A percentile compares a stretch with the other conserved stretches of the same genome.
Conservation (phyloP, 2,113 vertebrate genomes). For the Planiliza haematocheilus region DNA sequence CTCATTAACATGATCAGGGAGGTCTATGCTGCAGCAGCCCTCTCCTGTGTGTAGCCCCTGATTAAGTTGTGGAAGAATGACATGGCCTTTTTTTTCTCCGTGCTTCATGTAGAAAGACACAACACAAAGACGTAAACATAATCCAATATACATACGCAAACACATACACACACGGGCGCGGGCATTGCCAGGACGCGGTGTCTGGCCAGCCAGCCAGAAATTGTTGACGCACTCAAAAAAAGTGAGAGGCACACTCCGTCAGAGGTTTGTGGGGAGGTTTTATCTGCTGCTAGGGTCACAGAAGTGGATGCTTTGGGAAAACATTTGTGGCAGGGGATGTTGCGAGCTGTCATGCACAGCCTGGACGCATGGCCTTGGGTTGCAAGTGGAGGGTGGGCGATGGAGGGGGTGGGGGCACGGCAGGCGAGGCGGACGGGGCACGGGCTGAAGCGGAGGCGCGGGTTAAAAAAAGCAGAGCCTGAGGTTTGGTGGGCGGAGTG, state of each 20-base stretch:
- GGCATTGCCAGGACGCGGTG: slow-evolving; percentile 80
- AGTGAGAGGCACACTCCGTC: slow-evolving; percentile 85
- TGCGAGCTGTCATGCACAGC: slow-evolving; percentile 83
- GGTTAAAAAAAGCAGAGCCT: slow-evolving; percentile 85
- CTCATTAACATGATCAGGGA: slow-evolving; percentile 99
- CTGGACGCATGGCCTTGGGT: slow-evolving; percentile 83
- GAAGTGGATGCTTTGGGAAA: slow-evolving; percentile 88
- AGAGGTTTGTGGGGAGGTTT: slow-evolving; percentile 82
- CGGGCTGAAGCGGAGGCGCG: slow-evolving; percentile 49
- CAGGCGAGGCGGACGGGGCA: slow-evolving; percentile 49
- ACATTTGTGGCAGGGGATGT: slow-evolving; percentile 87
- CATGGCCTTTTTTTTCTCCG: slow-evolving; percentile 85
- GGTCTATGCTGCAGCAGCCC: slow-evolving; percentile 87
- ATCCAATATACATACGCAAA: slow-evolving; percentile 56
- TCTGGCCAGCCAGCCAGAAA: slow-evolving; percentile 90
- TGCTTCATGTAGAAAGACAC: slow-evolving; percentile 59
- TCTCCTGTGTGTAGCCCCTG: slow-evolving; percentile 90
- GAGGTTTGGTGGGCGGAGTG: slow-evolving; percentile 87
- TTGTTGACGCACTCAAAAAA: slow-evolving; percentile 88
- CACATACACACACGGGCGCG: slow-evolving; percentile 46
- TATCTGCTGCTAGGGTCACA: slow-evolving; percentile 87
- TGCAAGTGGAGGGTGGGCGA: slow-evolving; percentile 65
- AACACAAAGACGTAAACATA: slow-evolving; percentile 63
- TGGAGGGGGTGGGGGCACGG: slow-evolving; percentile 14
- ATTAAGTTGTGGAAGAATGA: slow-evolving; percentile 96